These are phyloP conservation scores for Dromaius novaehollandiae DNA, from an alignment of 2,113 vertebrate species.

Conservation along the genomic window DNA sequence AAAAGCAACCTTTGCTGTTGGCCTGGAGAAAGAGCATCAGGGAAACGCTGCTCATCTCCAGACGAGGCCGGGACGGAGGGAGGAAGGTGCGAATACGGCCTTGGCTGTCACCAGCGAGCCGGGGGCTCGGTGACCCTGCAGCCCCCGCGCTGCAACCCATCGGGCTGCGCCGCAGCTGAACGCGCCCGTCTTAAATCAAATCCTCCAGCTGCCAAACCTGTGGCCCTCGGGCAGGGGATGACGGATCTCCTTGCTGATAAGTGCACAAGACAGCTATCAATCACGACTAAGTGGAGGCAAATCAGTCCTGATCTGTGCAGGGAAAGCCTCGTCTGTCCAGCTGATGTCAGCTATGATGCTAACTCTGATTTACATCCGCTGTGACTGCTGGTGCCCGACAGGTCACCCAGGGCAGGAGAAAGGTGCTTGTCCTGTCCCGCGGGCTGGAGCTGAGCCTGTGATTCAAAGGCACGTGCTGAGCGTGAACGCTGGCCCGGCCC, in stretches of 20 bases:
- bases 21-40: background rate
- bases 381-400: background rate
- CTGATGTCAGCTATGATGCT: background rate
- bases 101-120: background rate
- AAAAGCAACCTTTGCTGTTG: background rate
- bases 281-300: background rate
- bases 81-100: background rate
- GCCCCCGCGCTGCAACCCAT: fast-evolving
- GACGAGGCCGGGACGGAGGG: fast-evolving
- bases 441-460: background rate
- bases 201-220: background rate
- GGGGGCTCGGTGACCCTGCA: background rate
- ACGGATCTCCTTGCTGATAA: background rate
- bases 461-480: background rate
- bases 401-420: background rate
- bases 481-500: background rate
- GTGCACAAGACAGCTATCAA: background rate
- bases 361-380: background rate
- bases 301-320: background rate
- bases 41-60: background rate
- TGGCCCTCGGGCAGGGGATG: background rate
- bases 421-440: background rate
- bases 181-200: fast-evolving
- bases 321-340: background rate
- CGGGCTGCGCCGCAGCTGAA: fast-evolving